Percentiles rank a stretch among this genome's conserved stretches.
Conservation (phyloP, 2,113 vertebrate species). For the Microcebus tavaratra region DNA sequence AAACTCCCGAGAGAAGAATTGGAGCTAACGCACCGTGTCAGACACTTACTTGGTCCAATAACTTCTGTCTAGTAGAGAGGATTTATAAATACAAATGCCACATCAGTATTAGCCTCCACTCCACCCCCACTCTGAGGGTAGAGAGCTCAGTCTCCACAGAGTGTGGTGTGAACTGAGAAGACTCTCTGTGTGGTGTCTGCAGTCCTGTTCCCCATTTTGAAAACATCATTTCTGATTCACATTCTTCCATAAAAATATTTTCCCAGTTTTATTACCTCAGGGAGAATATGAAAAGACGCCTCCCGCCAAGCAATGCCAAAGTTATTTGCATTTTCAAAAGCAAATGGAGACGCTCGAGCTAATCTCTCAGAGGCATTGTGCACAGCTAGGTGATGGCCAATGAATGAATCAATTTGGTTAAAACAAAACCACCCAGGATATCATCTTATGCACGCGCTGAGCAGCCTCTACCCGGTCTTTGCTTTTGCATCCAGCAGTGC, state of each 20-base stretch:
- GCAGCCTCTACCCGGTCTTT: not conserved
- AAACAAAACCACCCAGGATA: not conserved
- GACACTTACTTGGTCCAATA: not conserved
- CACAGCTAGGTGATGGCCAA: not conserved
- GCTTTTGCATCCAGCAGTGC: not conserved
- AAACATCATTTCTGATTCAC: not conserved
- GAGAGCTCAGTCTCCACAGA: not conserved
- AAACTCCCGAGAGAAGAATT: not conserved
- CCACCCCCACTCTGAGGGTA: accelerated
- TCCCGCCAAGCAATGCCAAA: constrained; percentile 7
- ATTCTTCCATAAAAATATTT: not conserved
- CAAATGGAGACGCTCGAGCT: constrained; percentile 20
- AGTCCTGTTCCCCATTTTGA: not conserved
- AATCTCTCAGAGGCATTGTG: not conserved
- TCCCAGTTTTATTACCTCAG: constrained; percentile 3
- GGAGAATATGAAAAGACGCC: not conserved
- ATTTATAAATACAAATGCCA: not conserved
- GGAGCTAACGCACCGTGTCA: not conserved
- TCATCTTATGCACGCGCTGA: not conserved
- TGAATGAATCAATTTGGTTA: not conserved
- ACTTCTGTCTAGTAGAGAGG: not conserved
- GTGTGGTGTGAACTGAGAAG: not conserved
- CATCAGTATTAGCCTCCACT: accelerated
- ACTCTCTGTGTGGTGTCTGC: not conserved
- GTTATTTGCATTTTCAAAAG: constrained; percentile 40